Percentiles rank a stretch among this genome's conserved stretches.
These are phyloP conservation scores for Monarcha castaneiventris DNA, from an alignment of 2,113 vertebrate species.

Conservation along the genomic window DNA sequence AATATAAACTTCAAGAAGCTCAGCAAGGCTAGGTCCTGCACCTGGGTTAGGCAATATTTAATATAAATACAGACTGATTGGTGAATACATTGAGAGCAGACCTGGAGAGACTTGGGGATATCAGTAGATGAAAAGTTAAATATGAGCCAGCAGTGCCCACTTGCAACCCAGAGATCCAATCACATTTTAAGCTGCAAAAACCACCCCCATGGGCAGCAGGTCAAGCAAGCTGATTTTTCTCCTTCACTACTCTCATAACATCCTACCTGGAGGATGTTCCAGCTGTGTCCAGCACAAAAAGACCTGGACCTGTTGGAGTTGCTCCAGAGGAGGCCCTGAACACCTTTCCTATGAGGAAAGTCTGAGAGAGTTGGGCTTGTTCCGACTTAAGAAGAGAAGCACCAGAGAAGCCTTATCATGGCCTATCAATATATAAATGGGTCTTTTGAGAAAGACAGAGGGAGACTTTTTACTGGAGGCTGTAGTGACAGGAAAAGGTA, in stretches of 20 bases:
- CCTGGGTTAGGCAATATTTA: background rate
- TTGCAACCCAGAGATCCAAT: background rate
- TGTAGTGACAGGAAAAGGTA: background rate
- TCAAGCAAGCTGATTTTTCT: background rate
- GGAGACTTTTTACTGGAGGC: background rate
- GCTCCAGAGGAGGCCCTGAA: background rate
- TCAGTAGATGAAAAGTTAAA: background rate
- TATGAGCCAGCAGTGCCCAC: background rate
- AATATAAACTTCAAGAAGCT: background rate
- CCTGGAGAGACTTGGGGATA: background rate
- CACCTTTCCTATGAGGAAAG: background rate
- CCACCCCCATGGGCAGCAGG: background rate
- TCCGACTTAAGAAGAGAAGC: background rate
- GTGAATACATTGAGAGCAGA: background rate
- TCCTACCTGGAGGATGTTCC: background rate
- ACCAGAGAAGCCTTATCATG: background rate
- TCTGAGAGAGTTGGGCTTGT: background rate
- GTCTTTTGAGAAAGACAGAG: background rate
- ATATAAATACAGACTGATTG: background rate
- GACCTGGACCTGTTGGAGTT: background rate
- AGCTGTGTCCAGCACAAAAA: background rate
- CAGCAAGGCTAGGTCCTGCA: background rate
- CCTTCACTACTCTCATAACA: background rate
- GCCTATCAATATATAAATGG: background rate
- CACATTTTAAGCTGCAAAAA: background rate